Percentiles rank a stretch among this genome's conserved stretches.
Evolutionary conservation across 2,888 invertebrate species (phyloP).

Genomic region (Anarsia innoxiella): DNA sequence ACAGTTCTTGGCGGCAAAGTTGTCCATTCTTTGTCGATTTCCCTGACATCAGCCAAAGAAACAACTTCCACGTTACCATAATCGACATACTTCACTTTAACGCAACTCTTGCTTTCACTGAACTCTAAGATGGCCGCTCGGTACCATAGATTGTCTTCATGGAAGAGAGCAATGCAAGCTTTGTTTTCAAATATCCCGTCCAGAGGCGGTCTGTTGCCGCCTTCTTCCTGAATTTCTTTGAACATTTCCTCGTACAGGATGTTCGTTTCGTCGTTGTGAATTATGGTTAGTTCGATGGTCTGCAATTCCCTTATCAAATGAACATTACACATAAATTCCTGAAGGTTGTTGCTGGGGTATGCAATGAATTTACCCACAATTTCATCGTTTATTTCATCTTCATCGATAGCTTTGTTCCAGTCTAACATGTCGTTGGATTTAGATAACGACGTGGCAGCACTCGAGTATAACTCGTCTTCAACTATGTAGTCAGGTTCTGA

Average conservation of each 20-base stretch:
- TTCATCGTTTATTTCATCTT: conserved; percentile 25
- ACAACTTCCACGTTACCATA: conserved; percentile 80
- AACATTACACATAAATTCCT: conserved; percentile 46
- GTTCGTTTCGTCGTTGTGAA: conserved; percentile 50
- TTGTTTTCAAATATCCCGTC: conserved; percentile 59
- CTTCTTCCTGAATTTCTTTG: conserved; percentile 63
- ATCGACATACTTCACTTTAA: conserved; percentile 83
- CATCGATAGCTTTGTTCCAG: conserved; percentile 48
- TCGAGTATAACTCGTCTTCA: conserved; percentile 39
- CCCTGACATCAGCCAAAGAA: conserved; percentile 53
- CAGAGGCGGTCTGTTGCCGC: conserved; percentile 52
- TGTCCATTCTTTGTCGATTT: conserved; percentile 65
- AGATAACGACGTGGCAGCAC: too few relatives aligned
- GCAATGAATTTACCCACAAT: conserved; percentile 27
- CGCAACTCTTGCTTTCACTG: conserved; percentile 46
- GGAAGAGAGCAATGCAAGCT: conserved; percentile 78
- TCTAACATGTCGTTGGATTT: too few relatives aligned
- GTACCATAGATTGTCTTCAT: conserved; percentile 81
- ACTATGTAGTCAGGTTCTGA: conserved; percentile 51
- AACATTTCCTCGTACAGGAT: conserved; percentile 64
- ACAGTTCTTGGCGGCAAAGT: conserved; percentile 69
- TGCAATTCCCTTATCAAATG: conserved; percentile 42
- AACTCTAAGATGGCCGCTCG: conserved; percentile 78
- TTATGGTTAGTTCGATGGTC: conserved; percentile 44
- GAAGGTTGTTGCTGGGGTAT: conserved; percentile 30